A percentile compares a stretch with the other conserved stretches of the same genome.
Evolutionary conservation across 2,797 vertebrate species (phyloP).

Genomic region (Chaenodraco wilsoni): DNA sequence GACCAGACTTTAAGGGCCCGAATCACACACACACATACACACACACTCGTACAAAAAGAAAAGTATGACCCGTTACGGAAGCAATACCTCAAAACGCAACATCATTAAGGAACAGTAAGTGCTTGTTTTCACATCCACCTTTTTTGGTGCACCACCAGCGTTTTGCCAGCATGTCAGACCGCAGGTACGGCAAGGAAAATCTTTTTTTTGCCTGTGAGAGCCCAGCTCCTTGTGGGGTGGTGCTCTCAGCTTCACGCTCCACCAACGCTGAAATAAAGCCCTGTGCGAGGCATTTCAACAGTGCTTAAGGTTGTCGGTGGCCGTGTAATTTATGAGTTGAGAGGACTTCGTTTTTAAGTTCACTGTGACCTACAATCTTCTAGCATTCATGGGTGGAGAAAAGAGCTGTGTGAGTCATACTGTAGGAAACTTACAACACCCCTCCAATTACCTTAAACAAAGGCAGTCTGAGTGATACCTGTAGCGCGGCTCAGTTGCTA

Average conservation of each 20-base stretch:
- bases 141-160: constrained; percentile 51
- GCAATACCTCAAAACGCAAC: constrained; percentile 59
- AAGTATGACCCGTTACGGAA: constrained; percentile 58
- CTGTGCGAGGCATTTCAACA: constrained; percentile 86
- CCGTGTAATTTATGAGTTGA: constrained; percentile 85
- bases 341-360: constrained; percentile 79
- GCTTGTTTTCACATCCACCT: constrained; percentile 68
- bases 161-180: constrained; percentile 73
- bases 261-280: constrained; percentile 85
- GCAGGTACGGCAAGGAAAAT: constrained; percentile 80
- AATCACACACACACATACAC: constrained; percentile 22
- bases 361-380: constrained; percentile 77
- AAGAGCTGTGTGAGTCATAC: constrained; percentile 79
- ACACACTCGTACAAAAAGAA: constrained; percentile 20
- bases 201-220: constrained; percentile 76
- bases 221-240: constrained; percentile 78
- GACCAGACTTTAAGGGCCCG: constrained; percentile 52
- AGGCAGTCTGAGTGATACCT: constrained; percentile 63
- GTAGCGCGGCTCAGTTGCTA: constrained; percentile 48
- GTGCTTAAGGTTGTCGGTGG: constrained; percentile 84
- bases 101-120: constrained; percentile 63
- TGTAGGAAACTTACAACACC: constrained; percentile 81
- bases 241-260: constrained; percentile 83
- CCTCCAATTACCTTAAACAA: constrained; percentile 76
- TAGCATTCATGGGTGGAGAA: constrained; percentile 80